Percentiles rank a stretch among this genome's conserved stretches.
These are phyloP conservation scores for Hypocryptadius cinnamomeus DNA, from an alignment of 2,113 vertebrate species.

Conservation along the genomic window DNA sequence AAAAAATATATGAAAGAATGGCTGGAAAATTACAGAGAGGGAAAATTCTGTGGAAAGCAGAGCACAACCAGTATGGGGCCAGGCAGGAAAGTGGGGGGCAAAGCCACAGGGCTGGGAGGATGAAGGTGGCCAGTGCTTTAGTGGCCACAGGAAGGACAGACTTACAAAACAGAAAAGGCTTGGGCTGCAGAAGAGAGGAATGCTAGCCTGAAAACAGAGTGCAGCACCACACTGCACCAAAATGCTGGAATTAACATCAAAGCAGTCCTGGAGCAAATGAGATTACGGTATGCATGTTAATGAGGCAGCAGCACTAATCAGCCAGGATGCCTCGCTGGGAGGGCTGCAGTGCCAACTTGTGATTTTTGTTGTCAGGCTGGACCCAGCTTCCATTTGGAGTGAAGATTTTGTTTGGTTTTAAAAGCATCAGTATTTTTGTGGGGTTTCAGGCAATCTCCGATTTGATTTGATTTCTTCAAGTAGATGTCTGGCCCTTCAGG, in stretches of 20 bases:
- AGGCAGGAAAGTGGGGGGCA: neutral
- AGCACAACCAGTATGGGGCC: neutral
- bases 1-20: neutral
- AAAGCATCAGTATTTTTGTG: conserved; percentile 19
- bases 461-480: conserved; percentile 38
- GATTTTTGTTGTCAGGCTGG: conserved; percentile 38
- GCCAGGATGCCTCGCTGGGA: conserved; percentile 27
- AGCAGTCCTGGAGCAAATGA: conserved; percentile 63
- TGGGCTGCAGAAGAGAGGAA: neutral
- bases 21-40: neutral
- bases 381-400: neutral
- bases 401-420: conserved; percentile 7
- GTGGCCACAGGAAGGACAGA: neutral
- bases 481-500: conserved; percentile 33
- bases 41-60: neutral
- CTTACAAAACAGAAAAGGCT: neutral
- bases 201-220: conserved; percentile 12
- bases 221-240: conserved; percentile 60
- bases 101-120: neutral
- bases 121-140: neutral
- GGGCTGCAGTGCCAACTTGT: conserved; percentile 27
- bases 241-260: conserved; percentile 67
- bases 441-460: conserved; percentile 8
- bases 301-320: conserved; percentile 50
- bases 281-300: conserved; percentile 65